Evolutionary conservation across 2,113 vertebrate genomes (phyloP).

Genomic region (Polypterus senegalus): DNA sequence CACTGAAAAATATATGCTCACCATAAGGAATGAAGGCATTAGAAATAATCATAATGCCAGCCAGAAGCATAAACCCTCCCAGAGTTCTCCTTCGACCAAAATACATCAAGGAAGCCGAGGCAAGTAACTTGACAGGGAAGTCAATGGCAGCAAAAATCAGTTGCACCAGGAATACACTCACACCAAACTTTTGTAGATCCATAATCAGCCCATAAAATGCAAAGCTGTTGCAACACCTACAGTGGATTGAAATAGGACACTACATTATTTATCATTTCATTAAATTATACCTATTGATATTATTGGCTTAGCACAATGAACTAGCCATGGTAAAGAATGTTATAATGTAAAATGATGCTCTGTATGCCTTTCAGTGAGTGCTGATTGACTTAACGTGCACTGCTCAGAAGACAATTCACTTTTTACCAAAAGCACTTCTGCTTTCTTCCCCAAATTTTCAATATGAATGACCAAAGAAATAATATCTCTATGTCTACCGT

Average conservation of each 20-base stretch:
- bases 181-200: constrained; percentile 84
- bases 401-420: too few relatives aligned
- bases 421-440: too few relatives aligned
- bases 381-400: too few relatives aligned
- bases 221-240: constrained; percentile 74
- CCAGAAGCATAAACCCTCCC: constrained; percentile 40
- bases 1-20: constrained; percentile 25
- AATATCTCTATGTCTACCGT: too few relatives aligned
- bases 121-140: constrained; percentile 67
- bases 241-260: background rate
- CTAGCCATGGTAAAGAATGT: too few relatives aligned
- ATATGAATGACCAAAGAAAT: too few relatives aligned
- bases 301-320: too few relatives aligned
- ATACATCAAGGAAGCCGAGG: constrained; percentile 54
- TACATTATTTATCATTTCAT: too few relatives aligned
- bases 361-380: too few relatives aligned
- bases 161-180: constrained; percentile 80
- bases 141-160: constrained; percentile 76
- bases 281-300: too few relatives aligned
- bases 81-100: constrained; percentile 64
- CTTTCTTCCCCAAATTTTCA: too few relatives aligned
- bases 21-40: constrained; percentile 72
- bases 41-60: constrained; percentile 49
- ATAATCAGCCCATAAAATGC: constrained; percentile 82
- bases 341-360: too few relatives aligned